Evolutionary conservation across 92 coral and sea anemone species (phyloP).

Genomic region (Diadumene lineata): DNA sequence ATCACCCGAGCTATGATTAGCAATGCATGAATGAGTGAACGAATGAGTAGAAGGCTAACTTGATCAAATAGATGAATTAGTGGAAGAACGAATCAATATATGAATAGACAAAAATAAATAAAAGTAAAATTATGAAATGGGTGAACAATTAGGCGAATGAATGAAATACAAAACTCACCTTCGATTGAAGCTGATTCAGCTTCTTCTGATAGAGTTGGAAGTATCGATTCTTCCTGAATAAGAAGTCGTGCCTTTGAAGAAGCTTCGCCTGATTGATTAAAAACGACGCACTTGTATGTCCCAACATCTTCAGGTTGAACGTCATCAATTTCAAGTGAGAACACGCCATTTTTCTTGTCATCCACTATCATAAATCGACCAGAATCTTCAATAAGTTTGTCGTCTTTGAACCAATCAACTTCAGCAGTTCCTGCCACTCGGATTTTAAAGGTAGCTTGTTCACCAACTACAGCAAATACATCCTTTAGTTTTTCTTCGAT

Average conservation of each 20-base stretch:
- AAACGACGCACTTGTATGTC: conserved; percentile 79
- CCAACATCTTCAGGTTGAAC: conserved; percentile 73
- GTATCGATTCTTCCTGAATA: conserved; percentile 56
- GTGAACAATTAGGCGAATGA: background rate
- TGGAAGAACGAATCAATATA: too few species aligned
- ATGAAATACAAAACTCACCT: conserved; percentile 1
- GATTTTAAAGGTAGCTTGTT: conserved; percentile 63
- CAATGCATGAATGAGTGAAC: background rate
- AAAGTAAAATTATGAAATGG: background rate
- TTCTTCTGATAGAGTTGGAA: conserved; percentile 70
- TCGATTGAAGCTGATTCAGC: conserved; percentile 50
- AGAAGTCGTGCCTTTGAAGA: conserved; percentile 67
- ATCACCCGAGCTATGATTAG: background rate
- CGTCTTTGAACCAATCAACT: conserved; percentile 81
- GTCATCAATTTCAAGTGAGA: conserved; percentile 70
- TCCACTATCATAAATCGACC: conserved; percentile 65
- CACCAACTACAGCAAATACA: conserved; percentile 47
- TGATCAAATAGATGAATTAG: too few species aligned
- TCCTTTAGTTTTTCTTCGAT: conserved; percentile 60
- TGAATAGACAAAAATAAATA: background rate
- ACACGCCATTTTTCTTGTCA: conserved; percentile 60
- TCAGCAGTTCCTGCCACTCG: conserved; percentile 71
- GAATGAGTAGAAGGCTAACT: too few species aligned
- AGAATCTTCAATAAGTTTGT: conserved; percentile 55
- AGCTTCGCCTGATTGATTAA: conserved; percentile 71